These are phyloP conservation scores for Melanerpes aurifrons DNA, from an alignment of 2,113 vertebrate genomes.

Conservation along the genomic window DNA sequence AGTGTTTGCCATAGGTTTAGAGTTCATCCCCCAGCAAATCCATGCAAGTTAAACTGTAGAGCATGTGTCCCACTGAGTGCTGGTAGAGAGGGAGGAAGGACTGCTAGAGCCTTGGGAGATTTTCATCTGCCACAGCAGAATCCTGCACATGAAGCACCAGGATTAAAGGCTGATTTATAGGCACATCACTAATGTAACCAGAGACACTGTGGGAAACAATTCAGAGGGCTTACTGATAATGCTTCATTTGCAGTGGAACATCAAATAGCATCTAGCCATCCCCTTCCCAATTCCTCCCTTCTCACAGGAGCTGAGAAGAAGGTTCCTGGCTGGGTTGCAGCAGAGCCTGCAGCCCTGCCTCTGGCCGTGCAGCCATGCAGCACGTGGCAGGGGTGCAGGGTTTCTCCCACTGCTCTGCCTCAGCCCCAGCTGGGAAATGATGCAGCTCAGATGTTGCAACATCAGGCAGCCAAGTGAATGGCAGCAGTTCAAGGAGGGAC, in stretches of 20 bases:
- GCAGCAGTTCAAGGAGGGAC: not conserved
- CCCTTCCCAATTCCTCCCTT: not conserved
- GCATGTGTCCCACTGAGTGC: not conserved
- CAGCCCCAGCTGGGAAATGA: not conserved
- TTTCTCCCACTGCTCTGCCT: not conserved
- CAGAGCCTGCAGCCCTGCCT: not conserved
- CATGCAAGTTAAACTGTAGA: not conserved
- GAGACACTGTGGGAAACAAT: not conserved
- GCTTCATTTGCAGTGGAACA: not conserved
- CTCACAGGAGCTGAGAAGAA: not conserved
- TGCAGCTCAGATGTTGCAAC: not conserved
- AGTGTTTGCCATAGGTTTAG: rapidly evolving
- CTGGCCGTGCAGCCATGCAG: not conserved
- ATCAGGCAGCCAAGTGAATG: not conserved
- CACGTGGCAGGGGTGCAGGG: no score
- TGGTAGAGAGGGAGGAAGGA: not conserved
- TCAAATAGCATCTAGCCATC: not conserved
- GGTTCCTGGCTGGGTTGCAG: not conserved
- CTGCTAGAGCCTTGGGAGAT: not conserved
- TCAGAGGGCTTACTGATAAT: not conserved
- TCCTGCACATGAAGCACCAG: not conserved
- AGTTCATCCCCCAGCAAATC: not conserved
- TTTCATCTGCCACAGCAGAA: not conserved
- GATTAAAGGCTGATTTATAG: not conserved
- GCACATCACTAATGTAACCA: not conserved